Percentiles rank a stretch among this genome's conserved stretches.
These are phyloP conservation scores for Schizothorax lantsangensis DNA, from an alignment of 2,797 vertebrate species.

Conservation along the genomic window DNA sequence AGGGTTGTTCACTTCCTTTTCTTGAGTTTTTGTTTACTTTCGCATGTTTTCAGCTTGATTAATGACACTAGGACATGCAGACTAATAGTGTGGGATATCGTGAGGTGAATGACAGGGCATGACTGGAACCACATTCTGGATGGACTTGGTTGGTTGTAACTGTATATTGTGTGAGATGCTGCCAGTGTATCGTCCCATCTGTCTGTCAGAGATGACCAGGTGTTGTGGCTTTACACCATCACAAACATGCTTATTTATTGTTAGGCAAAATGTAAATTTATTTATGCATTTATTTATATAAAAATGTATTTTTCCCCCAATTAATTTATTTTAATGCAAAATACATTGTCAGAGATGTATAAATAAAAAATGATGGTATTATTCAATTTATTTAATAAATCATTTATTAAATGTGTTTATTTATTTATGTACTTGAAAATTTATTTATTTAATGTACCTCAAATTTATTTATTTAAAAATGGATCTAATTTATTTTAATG, in stretches of 20 bases:
- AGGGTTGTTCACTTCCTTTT: not conserved
- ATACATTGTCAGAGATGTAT: too few relatives aligned
- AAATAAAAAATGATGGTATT: too few relatives aligned
- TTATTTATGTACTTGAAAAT: not conserved
- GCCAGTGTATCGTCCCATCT: not conserved
- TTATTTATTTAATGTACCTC: too few relatives aligned
- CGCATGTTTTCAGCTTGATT: constrained; percentile 11
- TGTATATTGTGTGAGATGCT: constrained; percentile 28
- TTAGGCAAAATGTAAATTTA: not conserved
- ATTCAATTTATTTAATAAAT: not conserved
- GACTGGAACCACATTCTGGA: constrained; percentile 33
- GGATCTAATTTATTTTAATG: not conserved
- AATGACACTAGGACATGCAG: constrained; percentile 6
- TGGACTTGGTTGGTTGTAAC: constrained; percentile 13
- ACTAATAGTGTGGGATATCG: constrained; percentile 16
- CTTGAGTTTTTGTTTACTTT: constrained; percentile 31
- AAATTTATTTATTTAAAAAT: not conserved
- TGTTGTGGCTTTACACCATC: not conserved
- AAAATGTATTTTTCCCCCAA: too few relatives aligned
- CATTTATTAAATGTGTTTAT: not conserved
- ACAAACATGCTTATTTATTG: not conserved
- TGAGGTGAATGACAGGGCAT: constrained; percentile 15
- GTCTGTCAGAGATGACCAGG: not conserved
- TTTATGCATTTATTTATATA: not conserved
- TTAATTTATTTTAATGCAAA: too few relatives aligned